Percentiles rank a stretch among this genome's conserved stretches.
These are phyloP conservation scores for Drosophila lini DNA, from an alignment of 1,140 invertebrate genomes.

Conservation along the genomic window DNA sequence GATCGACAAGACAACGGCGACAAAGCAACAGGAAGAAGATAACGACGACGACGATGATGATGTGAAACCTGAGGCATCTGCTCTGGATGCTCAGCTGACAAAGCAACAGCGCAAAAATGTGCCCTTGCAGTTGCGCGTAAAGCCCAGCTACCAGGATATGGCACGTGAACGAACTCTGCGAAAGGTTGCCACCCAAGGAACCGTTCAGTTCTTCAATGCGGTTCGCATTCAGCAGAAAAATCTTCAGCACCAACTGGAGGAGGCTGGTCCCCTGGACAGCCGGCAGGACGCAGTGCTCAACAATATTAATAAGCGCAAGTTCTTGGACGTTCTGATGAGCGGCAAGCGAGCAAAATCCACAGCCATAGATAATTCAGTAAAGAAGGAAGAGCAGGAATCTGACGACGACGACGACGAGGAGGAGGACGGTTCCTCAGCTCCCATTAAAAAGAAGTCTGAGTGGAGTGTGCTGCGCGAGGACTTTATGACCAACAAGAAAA, in stretches of 20 bases:
- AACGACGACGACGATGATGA: constrained; percentile 52
- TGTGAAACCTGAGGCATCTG: constrained; percentile 79
- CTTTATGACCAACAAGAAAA: constrained; percentile 94
- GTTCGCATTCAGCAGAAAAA: constrained; percentile 93
- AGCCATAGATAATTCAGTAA: constrained; percentile 86
- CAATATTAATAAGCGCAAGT: constrained; percentile 91
- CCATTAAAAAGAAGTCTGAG: constrained; percentile 85
- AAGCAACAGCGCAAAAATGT: constrained; percentile 85
- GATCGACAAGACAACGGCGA: constrained; percentile 84
- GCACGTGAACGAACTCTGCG: constrained; percentile 90
- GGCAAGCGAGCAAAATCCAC: constrained; percentile 87
- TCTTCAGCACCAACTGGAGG: constrained; percentile 89
- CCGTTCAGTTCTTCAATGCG: constrained; percentile 96
- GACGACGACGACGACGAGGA: constrained; percentile 76
- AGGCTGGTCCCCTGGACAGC: constrained; percentile 90
- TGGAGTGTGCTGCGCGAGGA: constrained; percentile 89
- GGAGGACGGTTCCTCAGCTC: constrained; percentile 10
- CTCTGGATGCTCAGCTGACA: constrained; percentile 61
- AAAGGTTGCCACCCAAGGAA: constrained; percentile 95
- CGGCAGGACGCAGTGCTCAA: constrained; percentile 93
- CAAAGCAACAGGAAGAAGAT: constrained; percentile 85
- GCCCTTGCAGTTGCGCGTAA: constrained; percentile 88
- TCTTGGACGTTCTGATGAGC: constrained; percentile 93
- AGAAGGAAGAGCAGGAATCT: constrained; percentile 84
- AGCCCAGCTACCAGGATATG: constrained; percentile 90